Evolutionary conservation across 2,797 vertebrate genomes (phyloP), one percentile per base, ranked within the genome.

Genomic region (Stomatorhinus walkeri): DNA sequence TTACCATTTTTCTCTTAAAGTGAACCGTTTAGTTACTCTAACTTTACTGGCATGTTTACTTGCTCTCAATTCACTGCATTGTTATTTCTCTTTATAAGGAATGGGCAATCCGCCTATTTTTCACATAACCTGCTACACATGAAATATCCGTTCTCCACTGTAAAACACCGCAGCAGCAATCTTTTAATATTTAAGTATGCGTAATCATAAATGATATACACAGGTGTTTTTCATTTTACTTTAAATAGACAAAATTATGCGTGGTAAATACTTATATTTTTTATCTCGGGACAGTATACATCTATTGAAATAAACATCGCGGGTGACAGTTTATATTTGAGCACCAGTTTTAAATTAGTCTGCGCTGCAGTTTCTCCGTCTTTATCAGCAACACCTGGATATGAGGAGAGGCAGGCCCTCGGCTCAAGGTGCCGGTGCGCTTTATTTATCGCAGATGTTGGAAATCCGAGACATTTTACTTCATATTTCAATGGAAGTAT

Each of bases 311-410:
- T 79, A 88, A 87, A 89, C 88, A 89, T 90, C 61, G 61, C 90
- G 91, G 72, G 87, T 90, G 90, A 91, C 90, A 81, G 91, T 91
- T 88, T 91, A 90, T 89, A 91, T 91, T 90, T 89, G 87, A 90
- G 89, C 92, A 92, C 87, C 87, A 89, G 91, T 92, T 92, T 91
- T 90, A 90, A 91, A 93, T 93, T 92, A 93, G 8, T 22, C 7
- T 61, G 22, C 90, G 89, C 79, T 68, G 87, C 88, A 87, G 90
- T 90, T 92, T 90, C 91, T 90, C 87, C 89, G 46, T 90, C 91
- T 93, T 93, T 92, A 93, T 93, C 92, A 92, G 91, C 93, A 93
- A 91, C 93, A 93, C 93, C 92, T 93, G 93, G 92, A 88, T 61
- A 64, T 81, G 87, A 49, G 61, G 88, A 89, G 91, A 87, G 81